Evolutionary conservation across 2,113 vertebrate genomes (phyloP).

Genomic region (Vulpes vulpes): DNA sequence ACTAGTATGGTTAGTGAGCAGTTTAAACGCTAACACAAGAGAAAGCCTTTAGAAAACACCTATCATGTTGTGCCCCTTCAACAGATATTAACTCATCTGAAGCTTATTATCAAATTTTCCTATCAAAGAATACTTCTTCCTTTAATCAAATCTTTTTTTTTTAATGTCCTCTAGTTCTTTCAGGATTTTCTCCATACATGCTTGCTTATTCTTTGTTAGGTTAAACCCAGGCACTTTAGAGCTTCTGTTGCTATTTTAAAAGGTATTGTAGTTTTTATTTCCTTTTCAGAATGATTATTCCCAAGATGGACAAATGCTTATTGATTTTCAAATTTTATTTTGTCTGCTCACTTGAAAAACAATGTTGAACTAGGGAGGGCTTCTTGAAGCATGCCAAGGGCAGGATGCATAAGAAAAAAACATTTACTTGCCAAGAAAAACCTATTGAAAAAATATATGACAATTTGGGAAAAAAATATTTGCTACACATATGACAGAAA

Average conservation of each 20-base stretch:
- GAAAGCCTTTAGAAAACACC: neutral
- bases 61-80: neutral
- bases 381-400: conserved; percentile 46
- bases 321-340: conserved; percentile 52
- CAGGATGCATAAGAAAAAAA: neutral
- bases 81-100: neutral
- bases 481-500: conserved; percentile 35
- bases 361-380: neutral
- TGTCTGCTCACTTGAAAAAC: conserved; percentile 36
- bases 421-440: conserved; percentile 29
- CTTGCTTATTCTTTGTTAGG: neutral
- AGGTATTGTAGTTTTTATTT: neutral
- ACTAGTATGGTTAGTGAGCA: neutral
- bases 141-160: neutral
- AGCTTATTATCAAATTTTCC: neutral
- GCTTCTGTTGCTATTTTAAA: neutral
- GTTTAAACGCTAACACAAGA: neutral
- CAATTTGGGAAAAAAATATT: conserved; percentile 55
- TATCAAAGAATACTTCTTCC: neutral
- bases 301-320: neutral
- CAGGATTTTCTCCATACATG: neutral
- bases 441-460: conserved; percentile 41
- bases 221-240: neutral
- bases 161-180: neutral
- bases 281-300: neutral